Percentiles rank a stretch among this genome's conserved stretches.
These are phyloP conservation scores for Drosophila orosa DNA, from an alignment of 1,140 invertebrate species.

Conservation along the genomic window DNA sequence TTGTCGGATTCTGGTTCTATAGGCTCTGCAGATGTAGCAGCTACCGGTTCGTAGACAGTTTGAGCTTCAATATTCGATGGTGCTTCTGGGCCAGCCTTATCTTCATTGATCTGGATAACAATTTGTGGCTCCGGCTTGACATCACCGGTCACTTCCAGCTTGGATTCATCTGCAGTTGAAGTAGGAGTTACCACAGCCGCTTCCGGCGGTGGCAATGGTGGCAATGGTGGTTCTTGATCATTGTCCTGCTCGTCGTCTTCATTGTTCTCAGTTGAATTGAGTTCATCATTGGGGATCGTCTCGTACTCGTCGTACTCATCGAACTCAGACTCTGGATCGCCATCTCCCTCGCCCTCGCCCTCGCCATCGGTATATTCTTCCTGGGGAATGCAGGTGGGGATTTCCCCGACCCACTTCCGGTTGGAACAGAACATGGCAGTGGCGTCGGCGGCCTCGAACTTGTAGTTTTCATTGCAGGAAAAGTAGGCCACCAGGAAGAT, in stretches of 20 bases:
- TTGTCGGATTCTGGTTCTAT: not conserved
- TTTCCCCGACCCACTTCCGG: conserved; percentile 85
- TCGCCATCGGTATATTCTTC: conserved; percentile 72
- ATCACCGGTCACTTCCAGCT: not conserved
- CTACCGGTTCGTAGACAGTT: not conserved
- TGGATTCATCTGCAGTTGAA: not conserved
- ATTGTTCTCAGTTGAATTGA: conserved; percentile 13
- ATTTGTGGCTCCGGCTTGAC: conserved; percentile 22
- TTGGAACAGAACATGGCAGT: conserved; percentile 86
- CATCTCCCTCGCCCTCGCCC: conserved; percentile 6
- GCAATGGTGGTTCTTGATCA: conserved; percentile 9
- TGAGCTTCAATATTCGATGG: conserved; percentile 2
- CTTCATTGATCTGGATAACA: conserved; percentile 22
- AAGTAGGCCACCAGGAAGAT: conserved; percentile 87
- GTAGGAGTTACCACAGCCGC: not conserved
- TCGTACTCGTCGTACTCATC: conserved; percentile 64
- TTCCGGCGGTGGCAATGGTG: conserved; percentile 25
- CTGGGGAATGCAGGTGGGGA: conserved; percentile 84
- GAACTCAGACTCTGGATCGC: conserved; percentile 11
- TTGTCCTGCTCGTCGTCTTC: not conserved
- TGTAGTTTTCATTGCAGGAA: conserved; percentile 85
- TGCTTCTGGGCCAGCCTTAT: too few species aligned
- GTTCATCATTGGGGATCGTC: conserved; percentile 23
- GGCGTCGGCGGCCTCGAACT: conserved; percentile 84
- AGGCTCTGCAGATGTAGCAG: not conserved